phyloP scores from a whole-genome alignment of 1,140 invertebrate species.

The Bicyclus anynana region DNA sequence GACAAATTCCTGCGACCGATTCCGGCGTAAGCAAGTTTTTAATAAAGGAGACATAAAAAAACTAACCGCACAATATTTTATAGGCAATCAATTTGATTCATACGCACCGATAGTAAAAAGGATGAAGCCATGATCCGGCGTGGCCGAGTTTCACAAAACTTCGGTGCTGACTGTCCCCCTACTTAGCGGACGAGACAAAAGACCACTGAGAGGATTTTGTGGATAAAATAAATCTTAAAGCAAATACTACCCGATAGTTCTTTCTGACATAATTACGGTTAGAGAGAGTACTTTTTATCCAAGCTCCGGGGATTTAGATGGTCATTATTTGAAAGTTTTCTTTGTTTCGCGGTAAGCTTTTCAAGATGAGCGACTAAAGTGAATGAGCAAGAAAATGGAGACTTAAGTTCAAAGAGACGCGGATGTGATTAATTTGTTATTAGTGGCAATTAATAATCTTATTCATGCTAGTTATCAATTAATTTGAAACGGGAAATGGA shows the following conservation, averaged over 20 bases:
- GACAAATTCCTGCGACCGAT: no score
- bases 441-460: neutral
- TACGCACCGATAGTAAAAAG: neutral
- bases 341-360: conserved; percentile 32
- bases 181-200: conserved; percentile 21
- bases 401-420: conserved; percentile 9
- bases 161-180: conserved; percentile 20
- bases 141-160: conserved; percentile 19
- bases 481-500: no score
- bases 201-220: conserved; percentile 36
- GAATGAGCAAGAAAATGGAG: conserved; percentile 19
- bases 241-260: conserved; percentile 49
- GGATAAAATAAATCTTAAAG: conserved; percentile 63
- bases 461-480: neutral
- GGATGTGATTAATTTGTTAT: conserved; percentile 12
- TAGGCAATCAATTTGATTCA: conserved; percentile 1
- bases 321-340: conserved; percentile 31
- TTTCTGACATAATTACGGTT: conserved; percentile 49
- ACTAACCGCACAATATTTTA: neutral
- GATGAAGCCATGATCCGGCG: neutral
- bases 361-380: conserved; percentile 26
- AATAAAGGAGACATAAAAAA: neutral
- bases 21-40: no score
- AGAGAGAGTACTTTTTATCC: conserved; percentile 36
- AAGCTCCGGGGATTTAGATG: conserved; percentile 28